A percentile compares a stretch with the other conserved stretches of the same genome.
These are phyloP conservation scores for Siniperca knerii DNA, from an alignment of 2,113 vertebrate species.

Conservation along the genomic window DNA sequence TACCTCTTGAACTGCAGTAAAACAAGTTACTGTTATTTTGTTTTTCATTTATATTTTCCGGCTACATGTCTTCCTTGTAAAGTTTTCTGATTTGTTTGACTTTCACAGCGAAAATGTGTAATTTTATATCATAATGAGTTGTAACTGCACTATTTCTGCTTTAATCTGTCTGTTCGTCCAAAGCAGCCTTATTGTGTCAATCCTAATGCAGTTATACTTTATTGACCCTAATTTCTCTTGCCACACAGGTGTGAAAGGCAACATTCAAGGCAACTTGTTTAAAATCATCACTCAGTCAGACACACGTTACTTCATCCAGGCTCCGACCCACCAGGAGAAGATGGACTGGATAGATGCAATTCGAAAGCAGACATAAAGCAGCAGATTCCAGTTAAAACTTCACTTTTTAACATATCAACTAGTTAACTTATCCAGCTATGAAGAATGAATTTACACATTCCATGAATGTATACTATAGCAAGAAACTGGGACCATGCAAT, in stretches of 20 bases:
- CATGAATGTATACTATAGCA: slow-evolving; percentile 48
- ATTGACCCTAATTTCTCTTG: not conserved
- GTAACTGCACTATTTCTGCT: not conserved
- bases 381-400: not conserved
- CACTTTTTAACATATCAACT: too few relatives aligned
- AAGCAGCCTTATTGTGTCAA: not conserved
- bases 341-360: slow-evolving; percentile 94
- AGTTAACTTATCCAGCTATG: not conserved
- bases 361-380: slow-evolving; percentile 83
- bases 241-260: slow-evolving; percentile 92
- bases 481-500: not conserved
- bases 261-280: slow-evolving; percentile 96
- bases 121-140: not conserved
- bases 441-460: slow-evolving; percentile 49
- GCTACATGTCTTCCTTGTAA: too few relatives aligned
- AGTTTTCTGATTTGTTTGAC: not conserved
- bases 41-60: too few relatives aligned
- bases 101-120: not conserved
- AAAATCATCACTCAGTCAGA: slow-evolving; percentile 96
- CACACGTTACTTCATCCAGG: slow-evolving; percentile 94
- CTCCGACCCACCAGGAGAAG: slow-evolving; percentile 90
- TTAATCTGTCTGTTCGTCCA: not conserved
- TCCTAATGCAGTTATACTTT: not conserved
- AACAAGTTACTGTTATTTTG: too few relatives aligned
- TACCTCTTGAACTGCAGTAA: too few relatives aligned